Evolutionary conservation across 2,888 invertebrate genomes (phyloP), one percentile per base, ranked within the genome.

Genomic region (Cybosia mesomella): DNA sequence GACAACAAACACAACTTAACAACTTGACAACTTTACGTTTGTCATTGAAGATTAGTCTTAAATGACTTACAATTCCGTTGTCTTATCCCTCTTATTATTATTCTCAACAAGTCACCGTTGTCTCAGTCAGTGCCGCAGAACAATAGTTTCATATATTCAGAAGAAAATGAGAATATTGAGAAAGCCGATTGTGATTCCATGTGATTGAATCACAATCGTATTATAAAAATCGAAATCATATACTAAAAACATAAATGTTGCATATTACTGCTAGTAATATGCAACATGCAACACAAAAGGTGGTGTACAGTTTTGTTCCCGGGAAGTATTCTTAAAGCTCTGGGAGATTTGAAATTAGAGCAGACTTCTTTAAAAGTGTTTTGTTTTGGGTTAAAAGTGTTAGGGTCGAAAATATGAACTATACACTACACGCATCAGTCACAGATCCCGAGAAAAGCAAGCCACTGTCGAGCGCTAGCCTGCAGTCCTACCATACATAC

Each of bases 91-190:
- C n/a, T n/a, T 49, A 49, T n/a, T 7, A 49, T n/a, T 49, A 49
- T 49, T 39, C n/a, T 55, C 10, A 58, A 57, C 63, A 36, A 68
- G 34, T n/a, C 36, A 39, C 63, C 71, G 57, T 71, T 66, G 64
- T 71, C 66, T 66, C 59, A 49, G 58, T 61, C 60, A 58, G 34
- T 57, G 57, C 13, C 36, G 22, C 49, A 34, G 58, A 39, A 70
- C 70, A 67, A 70, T 60, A 53, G 24, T 39, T 32, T n/a, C 55
- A 55, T 58, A n/a, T 60, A 55, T 57, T 58, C 3, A 57, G 24
- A 36, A 61, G 57, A 54, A 57, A 65, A 63, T 58, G 39, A n/a
- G 62, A 58, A 58, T 54, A 53, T 64, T 64, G 11, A 22, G 18
- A 55, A 55, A 34, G 22, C 18, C 3, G 1, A 21, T 63, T 54